Evolutionary conservation across 2,113 vertebrate species (phyloP).

Genomic region (Cyanistes caeruleus): DNA sequence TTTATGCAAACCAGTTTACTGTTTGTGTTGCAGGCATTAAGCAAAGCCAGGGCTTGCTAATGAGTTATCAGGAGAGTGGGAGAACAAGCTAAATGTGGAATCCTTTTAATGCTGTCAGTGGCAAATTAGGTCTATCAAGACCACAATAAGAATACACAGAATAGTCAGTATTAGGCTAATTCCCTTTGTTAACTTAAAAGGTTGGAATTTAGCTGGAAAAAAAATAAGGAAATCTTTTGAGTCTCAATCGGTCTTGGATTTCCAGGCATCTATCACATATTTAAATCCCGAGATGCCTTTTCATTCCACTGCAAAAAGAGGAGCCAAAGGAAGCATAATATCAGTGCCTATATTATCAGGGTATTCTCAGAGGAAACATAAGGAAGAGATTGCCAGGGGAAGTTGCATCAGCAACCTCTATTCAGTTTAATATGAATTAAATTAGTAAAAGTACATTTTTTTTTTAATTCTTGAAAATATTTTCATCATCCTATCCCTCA

Average conservation of each 20-base stretch:
- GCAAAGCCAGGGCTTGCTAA: conserved; percentile 42
- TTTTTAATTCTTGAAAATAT: neutral
- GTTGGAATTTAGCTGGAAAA: conserved; percentile 6
- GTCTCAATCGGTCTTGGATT: neutral
- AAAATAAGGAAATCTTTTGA: conserved; percentile 6
- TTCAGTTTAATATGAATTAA: neutral
- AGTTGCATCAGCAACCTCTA: neutral
- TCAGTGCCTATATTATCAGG: neutral
- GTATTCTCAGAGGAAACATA: neutral
- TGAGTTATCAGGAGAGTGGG: conserved; percentile 39
- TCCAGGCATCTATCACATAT: neutral
- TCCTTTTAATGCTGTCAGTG: conserved; percentile 21
- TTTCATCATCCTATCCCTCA: neutral
- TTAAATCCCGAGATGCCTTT: neutral
- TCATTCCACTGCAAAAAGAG: neutral
- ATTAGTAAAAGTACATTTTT: neutral
- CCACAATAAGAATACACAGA: conserved; percentile 23
- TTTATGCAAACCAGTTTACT: conserved; percentile 48
- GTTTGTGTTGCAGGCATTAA: neutral
- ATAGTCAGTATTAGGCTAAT: conserved; percentile 46
- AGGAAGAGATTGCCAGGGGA: neutral
- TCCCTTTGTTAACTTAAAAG: conserved; percentile 2
- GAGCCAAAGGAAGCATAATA: neutral
- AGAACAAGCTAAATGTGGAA: conserved; percentile 44
- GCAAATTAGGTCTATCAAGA: conserved; percentile 46